A percentile compares a stretch with the other conserved stretches of the same genome.
Evolutionary conservation across 2,888 invertebrate species (phyloP).

Genomic region (Conchocele bisecta): DNA sequence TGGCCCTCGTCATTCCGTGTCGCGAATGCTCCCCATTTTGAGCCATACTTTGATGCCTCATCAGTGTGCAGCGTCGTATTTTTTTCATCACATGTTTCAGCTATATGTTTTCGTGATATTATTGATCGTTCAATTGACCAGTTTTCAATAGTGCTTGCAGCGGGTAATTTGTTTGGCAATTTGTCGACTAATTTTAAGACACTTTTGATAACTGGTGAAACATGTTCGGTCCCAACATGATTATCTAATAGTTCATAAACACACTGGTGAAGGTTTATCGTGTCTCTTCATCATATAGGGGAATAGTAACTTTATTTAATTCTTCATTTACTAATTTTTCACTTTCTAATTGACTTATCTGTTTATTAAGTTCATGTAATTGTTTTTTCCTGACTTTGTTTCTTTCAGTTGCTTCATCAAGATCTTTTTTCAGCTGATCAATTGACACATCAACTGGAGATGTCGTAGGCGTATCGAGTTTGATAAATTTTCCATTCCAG

Average conservation of each 20-base stretch:
- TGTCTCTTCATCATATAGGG: no score
- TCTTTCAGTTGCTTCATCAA: no score
- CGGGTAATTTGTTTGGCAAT: slow-evolving; percentile 10
- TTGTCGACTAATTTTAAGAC: slow-evolving; percentile 5
- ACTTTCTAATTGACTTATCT: no score
- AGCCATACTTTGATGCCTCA: slow-evolving; percentile 20
- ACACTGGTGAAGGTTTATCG: slow-evolving; percentile 17
- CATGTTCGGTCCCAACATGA: slow-evolving; percentile 13
- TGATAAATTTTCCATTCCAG: no score
- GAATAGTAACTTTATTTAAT: no score
- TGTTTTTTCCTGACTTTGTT: no score
- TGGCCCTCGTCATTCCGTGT: slow-evolving; percentile 10
- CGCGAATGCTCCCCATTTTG: slow-evolving; percentile 27
- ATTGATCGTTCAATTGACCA: slow-evolving; percentile 22
- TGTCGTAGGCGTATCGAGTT: no score
- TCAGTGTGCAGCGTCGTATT: slow-evolving; percentile 28
- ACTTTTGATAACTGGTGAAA: neutral
- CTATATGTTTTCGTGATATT: slow-evolving; percentile 8
- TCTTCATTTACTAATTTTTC: no score
- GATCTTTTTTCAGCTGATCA: no score
- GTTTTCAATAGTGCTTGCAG: slow-evolving; percentile 8
- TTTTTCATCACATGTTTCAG: neutral
- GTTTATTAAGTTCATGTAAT: no score
- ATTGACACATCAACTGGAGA: no score
- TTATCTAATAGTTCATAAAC: slow-evolving; percentile 11